These are phyloP conservation scores for Tenebrio molitor DNA, from an alignment of 1,140 invertebrate genomes.

Conservation along the genomic window DNA sequence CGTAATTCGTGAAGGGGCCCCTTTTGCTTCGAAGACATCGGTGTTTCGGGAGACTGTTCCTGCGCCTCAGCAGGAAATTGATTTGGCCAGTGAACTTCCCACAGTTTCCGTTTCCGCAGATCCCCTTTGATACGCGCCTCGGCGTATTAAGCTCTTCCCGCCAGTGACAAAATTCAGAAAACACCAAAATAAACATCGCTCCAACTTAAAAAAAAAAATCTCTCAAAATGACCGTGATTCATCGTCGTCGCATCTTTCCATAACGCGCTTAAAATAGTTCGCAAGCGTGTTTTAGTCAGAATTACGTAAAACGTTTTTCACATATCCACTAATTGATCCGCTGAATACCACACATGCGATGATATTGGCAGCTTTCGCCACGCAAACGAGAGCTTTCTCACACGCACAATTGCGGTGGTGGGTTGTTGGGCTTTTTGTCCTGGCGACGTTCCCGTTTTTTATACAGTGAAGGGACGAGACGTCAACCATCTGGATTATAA, in stretches of 20 bases:
- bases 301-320: not conserved
- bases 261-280: not conserved
- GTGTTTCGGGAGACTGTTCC: not conserved
- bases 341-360: no score
- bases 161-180: not conserved
- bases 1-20: no score
- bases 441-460: not conserved
- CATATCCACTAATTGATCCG: not conserved
- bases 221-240: no score
- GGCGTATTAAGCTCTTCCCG: not conserved
- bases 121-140: not conserved
- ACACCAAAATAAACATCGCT: not conserved
- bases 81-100: not conserved
- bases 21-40: no score
- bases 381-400: not conserved
- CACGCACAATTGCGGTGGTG: not conserved
- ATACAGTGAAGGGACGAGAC: not conserved
- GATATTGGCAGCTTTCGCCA: not conserved
- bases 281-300: not conserved
- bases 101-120: conserved; percentile 4
- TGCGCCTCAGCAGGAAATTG: not conserved
- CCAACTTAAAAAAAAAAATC: not conserved
- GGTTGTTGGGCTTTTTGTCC: not conserved
- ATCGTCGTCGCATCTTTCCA: no score
- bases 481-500: conserved; percentile 17